Evolutionary conservation across 2,888 invertebrate species (phyloP), one percentile per base, ranked within the genome.

Genomic region (Gibbula magus): DNA sequence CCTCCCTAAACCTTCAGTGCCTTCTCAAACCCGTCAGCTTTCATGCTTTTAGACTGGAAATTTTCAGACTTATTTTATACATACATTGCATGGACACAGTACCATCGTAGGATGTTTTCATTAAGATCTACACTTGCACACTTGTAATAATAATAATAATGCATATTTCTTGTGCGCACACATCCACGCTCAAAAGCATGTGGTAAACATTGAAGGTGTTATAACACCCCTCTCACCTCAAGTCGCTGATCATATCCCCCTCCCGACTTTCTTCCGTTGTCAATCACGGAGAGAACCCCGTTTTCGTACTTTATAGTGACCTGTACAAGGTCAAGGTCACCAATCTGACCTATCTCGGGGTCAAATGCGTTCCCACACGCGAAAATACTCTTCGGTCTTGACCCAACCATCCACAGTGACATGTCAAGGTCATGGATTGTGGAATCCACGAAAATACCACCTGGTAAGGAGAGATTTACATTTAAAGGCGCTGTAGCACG

Each of bases 241-340:
- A 95, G 89, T 84, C 95, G 93, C 91, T 95, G 95, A 84, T 96
- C 95, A 86, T 95, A 95, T 0, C 95, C 95, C 86, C 95, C 95
- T 3, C 93, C 92, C 52, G 94, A 94, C 90, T 93, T 94, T 29
- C 96, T 93, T 83, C 95, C 95, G 81, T 95, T 93, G 89, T 96
- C 95, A 51, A 95, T 94, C 70, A 95, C 93, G 0, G 94, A 95
- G 35, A 95, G 89, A 0, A 95, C 94, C 0, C 95, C 95, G 56
- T 95, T 95, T 0, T 95, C 94, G 89, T 94, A 95, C 39, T 94
- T 94, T 22, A 96, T 91, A 0, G 94, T 93, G 75, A 94, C 94
- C 0, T 93, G 94, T 0, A 95, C 95, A 1, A 94, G 95, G 88
- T 96, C 96, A 85, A 94, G 94, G 91, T 96, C 96, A 77, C 94